Evolutionary conservation across 2,797 vertebrate species (phyloP).

Genomic region (Enteromius fasciolatus): DNA sequence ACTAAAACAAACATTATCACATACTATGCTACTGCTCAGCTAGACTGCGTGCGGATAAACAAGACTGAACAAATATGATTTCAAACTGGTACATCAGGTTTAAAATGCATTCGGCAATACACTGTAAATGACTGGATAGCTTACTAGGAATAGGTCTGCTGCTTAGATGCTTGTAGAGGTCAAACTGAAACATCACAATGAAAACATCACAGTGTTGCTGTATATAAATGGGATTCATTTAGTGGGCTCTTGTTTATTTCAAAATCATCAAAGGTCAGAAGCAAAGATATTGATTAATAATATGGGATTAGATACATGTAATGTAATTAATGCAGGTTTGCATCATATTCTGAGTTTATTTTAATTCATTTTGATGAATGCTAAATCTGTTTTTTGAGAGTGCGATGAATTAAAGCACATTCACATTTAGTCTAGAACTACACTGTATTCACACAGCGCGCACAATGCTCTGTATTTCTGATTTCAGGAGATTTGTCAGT

Average conservation of each 20-base stretch:
- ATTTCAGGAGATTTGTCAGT: too few relatives aligned
- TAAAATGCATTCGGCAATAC: neutral
- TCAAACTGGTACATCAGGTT: conserved; percentile 10
- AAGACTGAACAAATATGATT: neutral
- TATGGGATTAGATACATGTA: too few relatives aligned
- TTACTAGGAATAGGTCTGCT: neutral
- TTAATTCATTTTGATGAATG: too few relatives aligned
- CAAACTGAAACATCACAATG: neutral
- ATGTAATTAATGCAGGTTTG: too few relatives aligned
- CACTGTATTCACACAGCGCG: too few relatives aligned
- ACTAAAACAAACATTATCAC: neutral
- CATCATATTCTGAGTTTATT: too few relatives aligned
- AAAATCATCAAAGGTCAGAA: neutral
- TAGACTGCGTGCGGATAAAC: neutral
- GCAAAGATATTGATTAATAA: too few relatives aligned
- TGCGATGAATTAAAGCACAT: too few relatives aligned
- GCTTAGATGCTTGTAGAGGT: neutral
- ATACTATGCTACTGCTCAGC: neutral
- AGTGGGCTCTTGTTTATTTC: neutral
- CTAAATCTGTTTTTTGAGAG: too few relatives aligned
- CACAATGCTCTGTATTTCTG: too few relatives aligned
- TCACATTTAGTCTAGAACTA: too few relatives aligned
- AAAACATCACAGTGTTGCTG: neutral
- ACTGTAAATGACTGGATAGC: neutral
- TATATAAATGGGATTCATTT: neutral